Base-by-base conservation (phyloP, 2,888 invertebrate species). In the Epistrophe eligans region DNA sequence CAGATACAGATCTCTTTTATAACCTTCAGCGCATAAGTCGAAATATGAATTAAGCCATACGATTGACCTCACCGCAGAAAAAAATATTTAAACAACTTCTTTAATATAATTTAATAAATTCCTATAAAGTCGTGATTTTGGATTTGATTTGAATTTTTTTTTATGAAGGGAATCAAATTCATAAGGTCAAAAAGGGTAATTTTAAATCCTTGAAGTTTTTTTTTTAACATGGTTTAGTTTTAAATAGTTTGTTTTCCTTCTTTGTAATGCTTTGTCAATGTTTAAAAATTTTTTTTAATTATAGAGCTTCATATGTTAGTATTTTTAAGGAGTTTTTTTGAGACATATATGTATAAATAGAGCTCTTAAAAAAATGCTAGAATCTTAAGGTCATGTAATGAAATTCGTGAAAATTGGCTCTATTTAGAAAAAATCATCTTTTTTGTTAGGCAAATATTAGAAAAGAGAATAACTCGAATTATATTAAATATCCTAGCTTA, bases 11-110 rank as follows among this genome's bases (percentile, higher is more conserved):
- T 74, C 62, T 76, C 15, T 72, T 17, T n/a, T 35, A 50, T 71
- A 64, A 79, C 79, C 79, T 79, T 79, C 74, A 45, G 43, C 11
- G 28, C 13, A 45, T 79, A 76, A 38, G 15, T 74, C 62, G 62
- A 84, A 79, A 74, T 66, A 74, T 43, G 70, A 76, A 58, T 64
- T 76, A 50, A 84, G 79, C 57, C 35, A 28, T 71, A 48, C 35
- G 45, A 28, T 70, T 71, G 74, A 55, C 84, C 84, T 64, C 17
- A 50, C 62, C 62, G 10, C 40, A 66, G 10, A 48, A 35, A 66
- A 17, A 32, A 58, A 40, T 57, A 43, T 43, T 67, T 50, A 48
- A 52, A 38, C 67, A 24, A 62, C 19, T 52, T 70, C 28, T 57
- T 45, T 64, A 57, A 10, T 38, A 10, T 28, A 57, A 28, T 57